These are phyloP conservation scores for Schrankia costaestrigalis DNA, from an alignment of 2,888 invertebrate genomes.

Conservation along the genomic window DNA sequence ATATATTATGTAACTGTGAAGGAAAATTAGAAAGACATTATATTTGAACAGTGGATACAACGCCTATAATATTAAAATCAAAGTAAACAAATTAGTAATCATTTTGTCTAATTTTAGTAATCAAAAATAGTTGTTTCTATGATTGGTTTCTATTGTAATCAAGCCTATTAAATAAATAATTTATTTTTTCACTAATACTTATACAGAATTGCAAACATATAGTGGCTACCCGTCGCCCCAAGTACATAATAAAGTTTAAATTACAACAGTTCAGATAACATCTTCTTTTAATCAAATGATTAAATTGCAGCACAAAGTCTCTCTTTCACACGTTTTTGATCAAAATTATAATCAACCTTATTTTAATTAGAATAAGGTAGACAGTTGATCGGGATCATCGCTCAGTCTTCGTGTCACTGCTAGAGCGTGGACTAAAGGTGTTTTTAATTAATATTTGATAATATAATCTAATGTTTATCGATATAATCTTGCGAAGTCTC, in stretches of 20 bases:
- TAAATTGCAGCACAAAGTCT: conserved; percentile 15
- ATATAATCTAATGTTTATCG: conserved; percentile 77
- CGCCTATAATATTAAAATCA: too few relatives aligned
- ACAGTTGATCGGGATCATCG: conserved; percentile 7
- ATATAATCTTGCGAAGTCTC: conserved; percentile 92
- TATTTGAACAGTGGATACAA: too few relatives aligned
- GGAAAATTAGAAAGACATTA: too few relatives aligned
- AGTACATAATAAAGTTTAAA: conserved; percentile 14
- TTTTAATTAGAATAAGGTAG: conserved; percentile 2
- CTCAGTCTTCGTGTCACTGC: conserved; percentile 9
- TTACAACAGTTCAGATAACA: conserved; percentile 15
- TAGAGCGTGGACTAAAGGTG: conserved; percentile 6
- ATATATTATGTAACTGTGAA: too few relatives aligned
- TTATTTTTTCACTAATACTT: too few relatives aligned
- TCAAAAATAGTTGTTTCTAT: too few relatives aligned
- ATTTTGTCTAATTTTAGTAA: too few relatives aligned
- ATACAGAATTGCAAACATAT: too few relatives aligned
- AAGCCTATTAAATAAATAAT: too few relatives aligned
- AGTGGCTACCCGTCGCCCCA: conserved; percentile 13
- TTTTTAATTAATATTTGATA: conserved; percentile 6
- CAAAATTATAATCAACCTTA: conserved; percentile 13
- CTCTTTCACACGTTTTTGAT: conserved; percentile 14
- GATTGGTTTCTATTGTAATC: too few relatives aligned
- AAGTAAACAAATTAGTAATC: too few relatives aligned
- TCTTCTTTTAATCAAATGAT: conserved; percentile 10